A percentile compares a stretch with the other conserved stretches of the same genome.
These are phyloP conservation scores for Rhaphigaster nebulosa DNA, from an alignment of 2,888 invertebrate species.

Conservation along the genomic window DNA sequence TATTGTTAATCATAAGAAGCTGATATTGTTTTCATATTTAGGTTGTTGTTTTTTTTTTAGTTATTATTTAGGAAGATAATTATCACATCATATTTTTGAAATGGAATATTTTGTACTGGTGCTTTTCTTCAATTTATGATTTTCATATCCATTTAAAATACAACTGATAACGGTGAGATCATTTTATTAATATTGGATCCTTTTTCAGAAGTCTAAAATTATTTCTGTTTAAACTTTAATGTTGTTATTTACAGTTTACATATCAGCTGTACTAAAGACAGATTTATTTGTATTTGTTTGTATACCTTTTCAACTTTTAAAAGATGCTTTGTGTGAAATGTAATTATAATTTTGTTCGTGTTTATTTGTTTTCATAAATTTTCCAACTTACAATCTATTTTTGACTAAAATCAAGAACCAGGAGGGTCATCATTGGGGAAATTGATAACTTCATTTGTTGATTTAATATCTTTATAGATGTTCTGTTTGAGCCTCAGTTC, in stretches of 20 bases:
- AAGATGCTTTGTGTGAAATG: neutral
- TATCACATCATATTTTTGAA: neutral
- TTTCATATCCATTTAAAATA: no score
- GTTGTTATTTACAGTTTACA: neutral
- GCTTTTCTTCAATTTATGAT: neutral
- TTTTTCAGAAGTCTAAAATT: neutral
- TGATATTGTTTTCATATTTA: neutral
- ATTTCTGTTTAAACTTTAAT: neutral
- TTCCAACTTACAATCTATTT: no score
- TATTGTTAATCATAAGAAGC: neutral
- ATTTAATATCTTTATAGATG: neutral
- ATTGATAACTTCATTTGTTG: neutral
- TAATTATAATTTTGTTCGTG: neutral
- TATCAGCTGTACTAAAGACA: neutral
- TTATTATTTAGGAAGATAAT: neutral
- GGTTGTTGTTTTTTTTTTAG: neutral
- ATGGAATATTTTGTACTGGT: neutral
- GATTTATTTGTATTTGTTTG: neutral
- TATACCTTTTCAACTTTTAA: neutral
- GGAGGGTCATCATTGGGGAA: neutral
- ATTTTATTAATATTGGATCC: no score
- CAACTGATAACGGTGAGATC: neutral
- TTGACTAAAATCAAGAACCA: neutral
- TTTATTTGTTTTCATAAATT: neutral
- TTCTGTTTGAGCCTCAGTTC: neutral